Evolutionary conservation across 2,113 vertebrate species (phyloP).

Genomic region (Oxygymnocypris stewartii): DNA sequence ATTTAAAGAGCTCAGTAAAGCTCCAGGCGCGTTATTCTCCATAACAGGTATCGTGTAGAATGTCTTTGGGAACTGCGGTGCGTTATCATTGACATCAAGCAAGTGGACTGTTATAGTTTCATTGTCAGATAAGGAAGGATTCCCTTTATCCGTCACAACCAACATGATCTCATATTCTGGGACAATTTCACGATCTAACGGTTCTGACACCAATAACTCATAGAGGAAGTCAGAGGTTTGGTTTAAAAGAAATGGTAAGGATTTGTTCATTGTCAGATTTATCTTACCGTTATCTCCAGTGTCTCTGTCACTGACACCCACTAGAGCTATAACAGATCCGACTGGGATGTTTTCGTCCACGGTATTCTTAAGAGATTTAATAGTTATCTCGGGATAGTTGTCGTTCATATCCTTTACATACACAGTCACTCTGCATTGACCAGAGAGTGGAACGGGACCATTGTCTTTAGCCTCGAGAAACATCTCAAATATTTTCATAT

Average conservation of each 20-base stretch:
- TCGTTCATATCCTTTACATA: conserved; percentile 69
- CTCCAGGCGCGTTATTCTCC: conserved; percentile 76
- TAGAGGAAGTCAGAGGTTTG: conserved; percentile 54
- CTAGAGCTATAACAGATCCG: conserved; percentile 52
- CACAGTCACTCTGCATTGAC: conserved; percentile 57
- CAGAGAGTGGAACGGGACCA: conserved; percentile 51
- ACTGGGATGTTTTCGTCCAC: conserved; percentile 57
- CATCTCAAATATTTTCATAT: conserved; percentile 60
- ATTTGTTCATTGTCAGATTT: conserved; percentile 52
- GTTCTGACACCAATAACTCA: conserved; percentile 55
- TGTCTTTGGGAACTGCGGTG: conserved; percentile 67
- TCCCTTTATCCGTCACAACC: conserved; percentile 66
- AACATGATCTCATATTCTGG: conserved; percentile 62
- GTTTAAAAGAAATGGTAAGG: conserved; percentile 55
- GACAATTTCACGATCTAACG: conserved; percentile 57
- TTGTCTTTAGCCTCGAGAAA: conserved; percentile 62
- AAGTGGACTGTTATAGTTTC: conserved; percentile 72
- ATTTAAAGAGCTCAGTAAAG: conserved; percentile 64
- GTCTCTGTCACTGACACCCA: conserved; percentile 61
- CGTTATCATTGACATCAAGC: conserved; percentile 74
- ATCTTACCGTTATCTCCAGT: conserved; percentile 69
- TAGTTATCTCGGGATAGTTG: conserved; percentile 74
- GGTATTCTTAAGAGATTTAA: conserved; percentile 75
- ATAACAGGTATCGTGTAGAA: conserved; percentile 67
- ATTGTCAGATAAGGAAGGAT: conserved; percentile 71